phyloP scores from a whole-genome alignment of 1,140 invertebrate species.

The Diorhabda elongata region DNA sequence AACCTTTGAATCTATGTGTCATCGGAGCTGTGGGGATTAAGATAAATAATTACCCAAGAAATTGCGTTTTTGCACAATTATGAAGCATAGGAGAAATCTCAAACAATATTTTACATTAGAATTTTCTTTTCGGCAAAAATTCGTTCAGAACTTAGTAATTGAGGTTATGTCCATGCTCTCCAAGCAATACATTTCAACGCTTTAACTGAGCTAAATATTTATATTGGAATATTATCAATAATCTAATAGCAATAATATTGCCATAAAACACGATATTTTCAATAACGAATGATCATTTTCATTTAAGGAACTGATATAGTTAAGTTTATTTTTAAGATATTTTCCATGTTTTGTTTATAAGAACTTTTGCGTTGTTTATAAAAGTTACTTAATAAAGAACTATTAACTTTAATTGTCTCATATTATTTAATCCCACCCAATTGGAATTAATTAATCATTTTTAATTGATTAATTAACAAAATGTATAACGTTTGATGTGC shows the following conservation, averaged over 20 bases:
- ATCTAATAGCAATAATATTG: background rate
- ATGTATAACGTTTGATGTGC: constrained; percentile 6
- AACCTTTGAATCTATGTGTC: too few relatives aligned
- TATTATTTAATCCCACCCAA: constrained; percentile 37
- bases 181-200: too few relatives aligned
- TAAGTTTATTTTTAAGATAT: constrained; percentile 4
- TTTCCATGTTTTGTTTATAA: constrained; percentile 20
- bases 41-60: too few relatives aligned
- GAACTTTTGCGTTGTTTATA: constrained; percentile 23
- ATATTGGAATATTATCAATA: too few relatives aligned
- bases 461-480: constrained; percentile 25
- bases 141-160: too few relatives aligned
- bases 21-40: too few relatives aligned
- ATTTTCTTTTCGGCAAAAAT: too few relatives aligned
- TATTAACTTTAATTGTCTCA: constrained; percentile 34
- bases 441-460: constrained; percentile 25
- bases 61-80: too few relatives aligned
- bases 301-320: constrained; percentile 11
- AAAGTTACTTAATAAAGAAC: constrained; percentile 33
- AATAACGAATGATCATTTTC: background rate
- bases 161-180: too few relatives aligned
- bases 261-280: background rate
- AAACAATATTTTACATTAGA: too few relatives aligned
- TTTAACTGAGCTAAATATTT: too few relatives aligned
- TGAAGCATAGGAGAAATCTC: too few relatives aligned